Conservation (phyloP, 2,797 vertebrate species). For the Trachops cirrhosus region DNA sequence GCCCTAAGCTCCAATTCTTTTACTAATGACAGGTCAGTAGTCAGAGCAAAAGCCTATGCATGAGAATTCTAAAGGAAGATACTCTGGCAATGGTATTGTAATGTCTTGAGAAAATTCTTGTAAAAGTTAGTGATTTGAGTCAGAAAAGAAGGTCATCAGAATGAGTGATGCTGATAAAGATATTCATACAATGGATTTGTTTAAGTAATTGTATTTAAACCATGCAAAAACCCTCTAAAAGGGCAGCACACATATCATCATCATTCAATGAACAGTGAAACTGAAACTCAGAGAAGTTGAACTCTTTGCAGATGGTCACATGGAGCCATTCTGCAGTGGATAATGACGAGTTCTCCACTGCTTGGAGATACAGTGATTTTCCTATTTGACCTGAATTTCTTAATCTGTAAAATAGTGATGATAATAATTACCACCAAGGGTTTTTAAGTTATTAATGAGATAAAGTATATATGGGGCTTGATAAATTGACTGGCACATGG, state of each 20-base stretch:
- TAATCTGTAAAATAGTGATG: not conserved
- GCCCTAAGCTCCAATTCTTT: not conserved
- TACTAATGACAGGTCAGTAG: not conserved
- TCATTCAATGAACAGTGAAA: not conserved
- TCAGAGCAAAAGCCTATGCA: not conserved
- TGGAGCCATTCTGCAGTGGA: not conserved
- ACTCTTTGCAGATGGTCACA: not conserved
- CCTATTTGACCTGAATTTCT: not conserved
- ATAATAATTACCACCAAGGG: not conserved
- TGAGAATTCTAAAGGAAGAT: not conserved
- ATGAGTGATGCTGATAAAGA: not conserved
- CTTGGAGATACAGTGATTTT: not conserved
- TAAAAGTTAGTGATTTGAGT: not conserved
- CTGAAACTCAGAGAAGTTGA: not conserved
- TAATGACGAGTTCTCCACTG: not conserved
- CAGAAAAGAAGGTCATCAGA: not conserved
- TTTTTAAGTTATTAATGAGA: not conserved
- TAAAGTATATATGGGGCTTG: not conserved
- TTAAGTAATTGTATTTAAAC: not conserved
- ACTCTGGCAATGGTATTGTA: not conserved
- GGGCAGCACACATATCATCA: not conserved
- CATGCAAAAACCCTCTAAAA: not conserved
- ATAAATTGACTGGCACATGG: not conserved
- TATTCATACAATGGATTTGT: not conserved
- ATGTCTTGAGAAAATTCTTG: not conserved